These are phyloP conservation scores for Ctenodactylus gundi DNA, from an alignment of 2,113 vertebrate species.

Conservation along the genomic window DNA sequence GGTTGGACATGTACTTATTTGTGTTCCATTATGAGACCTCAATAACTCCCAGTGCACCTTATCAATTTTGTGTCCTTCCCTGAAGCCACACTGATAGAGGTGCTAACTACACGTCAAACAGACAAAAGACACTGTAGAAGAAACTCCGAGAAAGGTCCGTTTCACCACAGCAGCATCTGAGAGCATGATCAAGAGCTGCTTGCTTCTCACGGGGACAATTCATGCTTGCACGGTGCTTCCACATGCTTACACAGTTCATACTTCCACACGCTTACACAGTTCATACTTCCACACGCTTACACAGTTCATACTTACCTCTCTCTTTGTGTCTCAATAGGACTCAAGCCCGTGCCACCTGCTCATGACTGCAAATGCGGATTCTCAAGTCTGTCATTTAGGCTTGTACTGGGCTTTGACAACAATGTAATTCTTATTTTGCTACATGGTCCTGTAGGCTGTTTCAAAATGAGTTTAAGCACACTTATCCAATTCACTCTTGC, in stretches of 20 bases:
- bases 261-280: too few species aligned
- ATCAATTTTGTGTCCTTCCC: neutral
- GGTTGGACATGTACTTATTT: too few species aligned
- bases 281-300: conserved; percentile 84
- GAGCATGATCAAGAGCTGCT: neutral
- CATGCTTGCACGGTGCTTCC: too few species aligned
- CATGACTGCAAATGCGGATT: conserved; percentile 76
- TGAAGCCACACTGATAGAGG: neutral
- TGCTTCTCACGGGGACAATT: too few species aligned
- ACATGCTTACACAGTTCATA: too few species aligned
- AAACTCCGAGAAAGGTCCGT: neutral
- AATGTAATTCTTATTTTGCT: conserved; percentile 79
- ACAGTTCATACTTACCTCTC: too few species aligned
- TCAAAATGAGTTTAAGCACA: conserved; percentile 73
- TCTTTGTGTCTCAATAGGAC: conserved; percentile 88
- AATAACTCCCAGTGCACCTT: neutral
- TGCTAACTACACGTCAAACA: neutral
- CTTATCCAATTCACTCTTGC: too few species aligned
- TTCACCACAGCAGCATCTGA: neutral
- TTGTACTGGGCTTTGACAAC: conserved; percentile 78
- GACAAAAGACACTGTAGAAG: neutral
- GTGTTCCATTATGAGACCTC: too few species aligned
- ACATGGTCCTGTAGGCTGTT: conserved; percentile 69
- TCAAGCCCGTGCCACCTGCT: conserved; percentile 84
- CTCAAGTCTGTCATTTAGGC: conserved; percentile 79